Base-by-base conservation (phyloP, 2,797 vertebrate genomes). In the Liparis tanakae region DNA sequence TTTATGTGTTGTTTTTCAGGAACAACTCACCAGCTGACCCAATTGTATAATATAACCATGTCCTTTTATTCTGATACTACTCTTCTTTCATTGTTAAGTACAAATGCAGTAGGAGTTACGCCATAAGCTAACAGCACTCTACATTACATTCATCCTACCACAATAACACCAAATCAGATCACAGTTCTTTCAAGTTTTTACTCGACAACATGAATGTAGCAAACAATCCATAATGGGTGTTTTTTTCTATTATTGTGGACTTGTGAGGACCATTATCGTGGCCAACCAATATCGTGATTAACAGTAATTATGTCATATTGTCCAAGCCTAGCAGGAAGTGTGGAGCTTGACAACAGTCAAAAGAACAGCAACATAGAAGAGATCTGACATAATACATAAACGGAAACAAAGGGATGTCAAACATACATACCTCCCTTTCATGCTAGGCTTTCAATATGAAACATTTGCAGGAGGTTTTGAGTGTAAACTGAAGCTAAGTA, bases 41-140 rank as follows among this genome's bases (percentile, higher is more conserved):
- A 1, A 5, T 50, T 9, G n/a, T 9, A 50, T 8, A 50, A 50
- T 4, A 50, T 50, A 4, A 46, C n/a, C n/a, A 55, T 13, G 25
- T 43, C 14, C 34, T 18, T 67, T 74, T 54, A 36, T 44, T n/a
- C 46, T 9, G 37, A 43, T n/a, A n/a, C n/a, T n/a, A n/a, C n/a
- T n/a, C n/a, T n/a, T n/a, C n/a, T n/a, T n/a, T n/a, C n/a, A n/a
- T n/a, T n/a, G n/a, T n/a, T n/a, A n/a, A n/a, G n/a, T n/a, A n/a
- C n/a, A n/a, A n/a, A n/a, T n/a, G n/a, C n/a, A n/a, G 41, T 17
- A 48, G 18, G 7, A 9, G 18, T 48, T 48, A 8, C 46, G 10
- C 7, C 46, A n/a, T n/a, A 48, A 48, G 17, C 46, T 9, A 18
- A 1, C 46, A 8, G 46, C 46, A n/a, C 46, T 18, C 18, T n/a